Base-by-base conservation (phyloP, 2,113 vertebrate genomes). In the Prinia subflava region DNA sequence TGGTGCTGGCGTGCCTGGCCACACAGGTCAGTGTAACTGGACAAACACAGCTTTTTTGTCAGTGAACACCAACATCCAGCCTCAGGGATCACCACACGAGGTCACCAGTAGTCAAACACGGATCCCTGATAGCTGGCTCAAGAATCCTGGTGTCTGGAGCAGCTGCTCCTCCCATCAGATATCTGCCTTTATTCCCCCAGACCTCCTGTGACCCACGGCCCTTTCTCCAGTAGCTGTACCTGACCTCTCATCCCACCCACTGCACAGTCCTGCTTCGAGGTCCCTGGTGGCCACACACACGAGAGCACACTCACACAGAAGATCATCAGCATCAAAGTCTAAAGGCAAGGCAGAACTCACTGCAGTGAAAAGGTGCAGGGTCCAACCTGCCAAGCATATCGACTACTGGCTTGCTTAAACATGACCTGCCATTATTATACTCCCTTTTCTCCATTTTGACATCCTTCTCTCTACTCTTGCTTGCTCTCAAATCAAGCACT, bases 221-320 rank as follows among this genome's bases (percentile, higher is more conserved):
- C 14, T n/a, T 75, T 44, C n/a, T 67, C 10, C 30, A 85, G 7
- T 3, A 50, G n/a, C 30, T 86, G n/a, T 24, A 69, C 13, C 22
- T 0, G 0, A 42, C 15, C 5, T 80, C 37, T 44, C 5, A 7
- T 20, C 19, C 30, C 30, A 39, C 14, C 13, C 3, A 0, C 15
- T 37, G 16, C 69, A 44, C 15, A 71, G 42, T n/a, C 57, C 25
- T 62, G 7, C 25, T 50, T 79, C 2, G 2, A 11, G 20, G 16
- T 68, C 18, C 6, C 24, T 33, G 33, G 33, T 59, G 41, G 18
- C 46, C 44, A 67, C 18, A 27, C 3, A 44, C 16, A n/a, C 0
- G 0, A 49, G 6, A 33, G 11, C 14, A 12, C 25, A 30, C 7
- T 53, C 31, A 35, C 23, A 46, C 13, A 77, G 15, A 56, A 73